Conservation (phyloP, 2,113 vertebrate genomes). For the Strix uralensis region DNA sequence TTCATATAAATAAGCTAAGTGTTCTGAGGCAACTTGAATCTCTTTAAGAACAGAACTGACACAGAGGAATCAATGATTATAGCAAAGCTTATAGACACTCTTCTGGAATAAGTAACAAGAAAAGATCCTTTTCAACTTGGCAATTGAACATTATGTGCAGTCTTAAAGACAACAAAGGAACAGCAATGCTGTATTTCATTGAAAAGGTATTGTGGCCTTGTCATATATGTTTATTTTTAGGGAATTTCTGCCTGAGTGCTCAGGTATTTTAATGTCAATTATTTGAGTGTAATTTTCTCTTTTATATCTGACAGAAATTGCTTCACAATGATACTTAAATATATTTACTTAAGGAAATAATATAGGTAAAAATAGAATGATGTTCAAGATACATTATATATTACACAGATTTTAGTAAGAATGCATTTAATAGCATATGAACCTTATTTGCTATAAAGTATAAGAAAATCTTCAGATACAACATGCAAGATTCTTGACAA, state of each 20-base stretch:
- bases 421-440: not conserved
- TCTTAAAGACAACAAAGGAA: not conserved
- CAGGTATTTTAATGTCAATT: not conserved
- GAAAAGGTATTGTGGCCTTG: not conserved
- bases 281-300: not conserved
- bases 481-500: not conserved
- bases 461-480: not conserved
- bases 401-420: not conserved
- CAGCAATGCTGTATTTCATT: not conserved
- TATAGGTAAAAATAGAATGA: not conserved
- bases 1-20: slow-evolving; percentile 51
- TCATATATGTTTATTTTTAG: not conserved
- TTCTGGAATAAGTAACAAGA: not conserved
- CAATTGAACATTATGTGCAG: not conserved
- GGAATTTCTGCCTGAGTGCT: not conserved
- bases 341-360: not conserved
- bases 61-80: not conserved
- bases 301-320: not conserved
- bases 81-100: not conserved
- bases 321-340: not conserved
- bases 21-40: slow-evolving; percentile 14
- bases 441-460: not conserved
- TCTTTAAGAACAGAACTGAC: not conserved
- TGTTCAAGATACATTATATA: not conserved
- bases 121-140: not conserved